Evolutionary conservation across 1,140 invertebrate species (phyloP), one percentile per base, ranked within the genome.

Genomic region (Rhagoletis zephyria): DNA sequence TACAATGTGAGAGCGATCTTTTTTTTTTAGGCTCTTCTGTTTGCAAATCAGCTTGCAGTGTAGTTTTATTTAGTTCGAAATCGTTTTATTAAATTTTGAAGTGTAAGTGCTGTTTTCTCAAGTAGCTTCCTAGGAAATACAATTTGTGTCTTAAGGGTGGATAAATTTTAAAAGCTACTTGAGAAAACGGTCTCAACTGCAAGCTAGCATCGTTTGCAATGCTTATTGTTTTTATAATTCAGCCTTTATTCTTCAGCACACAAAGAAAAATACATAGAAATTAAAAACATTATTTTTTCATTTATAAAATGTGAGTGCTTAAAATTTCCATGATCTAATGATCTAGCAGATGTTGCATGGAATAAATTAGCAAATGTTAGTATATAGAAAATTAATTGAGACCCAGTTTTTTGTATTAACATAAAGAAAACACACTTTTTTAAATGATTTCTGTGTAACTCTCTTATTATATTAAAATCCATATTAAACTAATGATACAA

Each of bases 391-490:
- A 10, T 60, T 70, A 56, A 67, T 64, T 56, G 6, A 74, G 64
- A 87, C 16, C n/a, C 59, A 70, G 30, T 85, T 85, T 87, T 85
- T 64, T 87, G 61, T 65, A 81, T 87, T 14, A 87, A 77, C 48
- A 14, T 61, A 87, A 88, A 85, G 19, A 42, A 85, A 61, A 88
- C 85, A 56, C 45, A 4, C 63, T 87, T 30, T 88, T 88, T 88
- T 87, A 67, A 88, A 65, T 90, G 89, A 89, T 92, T 91, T 91
- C 91, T 90, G 89, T 92, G 91, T 91, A 92, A 90, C 89, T 91
- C 90, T 89, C 64, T 61, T 77, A 60, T 65, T 45, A 74, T 89
- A 88, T 85, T 87, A 90, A 90, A 89, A 90, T 90, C 90, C 86
- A 81, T 77, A 89, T 89, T 90, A 90, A 88, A 91, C 89, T 88